Percentiles rank a stretch among this genome's conserved stretches.
Evolutionary conservation across 2,797 vertebrate genomes (phyloP).

Genomic region (Loris lydekkerianus): DNA sequence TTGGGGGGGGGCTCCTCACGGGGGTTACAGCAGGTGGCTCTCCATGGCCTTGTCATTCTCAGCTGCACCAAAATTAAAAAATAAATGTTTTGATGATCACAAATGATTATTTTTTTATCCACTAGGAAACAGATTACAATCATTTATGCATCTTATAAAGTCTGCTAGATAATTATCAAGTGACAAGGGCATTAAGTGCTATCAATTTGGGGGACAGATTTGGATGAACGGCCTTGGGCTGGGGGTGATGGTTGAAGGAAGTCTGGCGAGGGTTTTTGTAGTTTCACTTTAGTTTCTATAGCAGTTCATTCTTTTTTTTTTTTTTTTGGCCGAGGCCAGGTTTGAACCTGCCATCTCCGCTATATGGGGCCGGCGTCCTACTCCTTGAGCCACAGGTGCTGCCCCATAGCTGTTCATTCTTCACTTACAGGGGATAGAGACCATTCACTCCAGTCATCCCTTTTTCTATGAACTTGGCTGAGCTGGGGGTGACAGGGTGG

Average conservation of each 20-base stretch:
- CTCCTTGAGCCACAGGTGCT: too few species aligned
- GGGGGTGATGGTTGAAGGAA: neutral
- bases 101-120: conserved; percentile 57
- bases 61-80: conserved; percentile 73
- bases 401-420: neutral
- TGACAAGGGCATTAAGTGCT: neutral
- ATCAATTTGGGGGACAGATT: neutral
- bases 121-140: conserved; percentile 15
- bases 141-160: conserved; percentile 30
- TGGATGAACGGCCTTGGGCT: neutral
- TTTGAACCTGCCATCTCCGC: too few species aligned
- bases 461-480: neutral
- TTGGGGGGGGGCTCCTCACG: neutral
- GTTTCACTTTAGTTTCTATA: neutral
- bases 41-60: conserved; percentile 52
- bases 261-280: neutral
- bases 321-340: too few species aligned
- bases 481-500: neutral
- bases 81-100: conserved; percentile 55
- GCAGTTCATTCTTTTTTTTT: neutral
- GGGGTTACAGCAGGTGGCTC: neutral
- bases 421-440: neutral
- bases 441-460: accelerated
- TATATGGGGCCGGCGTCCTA: too few species aligned
- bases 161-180: neutral